Base-by-base conservation (phyloP, 1,140 invertebrate genomes). In the Panulirus ornatus region DNA sequence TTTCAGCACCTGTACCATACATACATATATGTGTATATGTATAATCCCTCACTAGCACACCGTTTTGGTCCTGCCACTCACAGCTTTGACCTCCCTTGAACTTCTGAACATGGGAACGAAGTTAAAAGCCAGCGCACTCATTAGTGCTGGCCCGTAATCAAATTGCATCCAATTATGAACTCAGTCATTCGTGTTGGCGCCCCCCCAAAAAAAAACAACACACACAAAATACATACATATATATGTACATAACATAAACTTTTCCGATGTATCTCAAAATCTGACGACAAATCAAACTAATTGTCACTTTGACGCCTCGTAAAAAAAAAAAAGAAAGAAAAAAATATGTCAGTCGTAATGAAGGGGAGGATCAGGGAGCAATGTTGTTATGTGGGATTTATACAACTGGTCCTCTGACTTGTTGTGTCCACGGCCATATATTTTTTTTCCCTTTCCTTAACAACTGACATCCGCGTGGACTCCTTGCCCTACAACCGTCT, bases 281-380 rank as follows among this genome's bases (percentile, higher is more conserved):
- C 58, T n/a, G 58, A 30, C 58, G n/a, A 11, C n/a, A 66, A 66
- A 66, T 66, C 27, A 66, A 66, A 66, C 58, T 66, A 66, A 66
- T 66, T 66, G 58, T 66, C 58, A 66, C 58, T 66, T 66, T 66
- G 58, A 66, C 58, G 58, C n/a, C n/a, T 30, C 58, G 58, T 66
- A 66, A 66, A 66, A n/a, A n/a, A n/a, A n/a, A n/a, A n/a, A n/a
- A n/a, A n/a, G n/a, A n/a, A n/a, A n/a, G n/a, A n/a, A n/a, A n/a
- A n/a, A 66, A 27, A 66, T 30, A 9, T 30, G 58, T 27, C 58
- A 66, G 58, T 30, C 30, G 58, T 66, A 66, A 66, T 66, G 58
- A 66, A 66, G n/a, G n/a, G 58, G 58, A 66, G 58, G 58, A 66
- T 66, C 30, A 66, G 58, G 22, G n/a, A 66, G 58, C 30, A 66